Conservation (phyloP, 2,888 invertebrate genomes). For the Hypomecis punctinalis region DNA sequence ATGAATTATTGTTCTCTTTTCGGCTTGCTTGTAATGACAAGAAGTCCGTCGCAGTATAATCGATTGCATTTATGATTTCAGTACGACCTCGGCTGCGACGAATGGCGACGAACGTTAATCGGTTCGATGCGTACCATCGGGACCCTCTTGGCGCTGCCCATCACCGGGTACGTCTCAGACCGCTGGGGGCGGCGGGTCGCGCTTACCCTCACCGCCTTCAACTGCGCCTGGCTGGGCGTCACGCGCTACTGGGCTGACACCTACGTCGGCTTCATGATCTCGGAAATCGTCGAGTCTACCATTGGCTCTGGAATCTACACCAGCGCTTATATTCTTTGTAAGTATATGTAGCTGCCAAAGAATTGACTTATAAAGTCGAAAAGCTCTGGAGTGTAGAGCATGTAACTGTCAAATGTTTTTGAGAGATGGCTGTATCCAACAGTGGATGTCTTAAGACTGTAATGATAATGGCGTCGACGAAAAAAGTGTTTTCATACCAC, state of each 20-base stretch:
- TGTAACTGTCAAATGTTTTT: too few relatives aligned
- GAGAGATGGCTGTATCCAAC: too few relatives aligned
- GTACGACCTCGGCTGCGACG: conserved; percentile 86
- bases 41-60: too few relatives aligned
- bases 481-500: too few relatives aligned
- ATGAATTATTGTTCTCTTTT: too few relatives aligned
- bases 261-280: conserved; percentile 87
- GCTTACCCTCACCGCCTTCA: conserved; percentile 82
- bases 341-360: conserved; percentile 36
- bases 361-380: too few relatives aligned
- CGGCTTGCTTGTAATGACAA: too few relatives aligned
- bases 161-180: conserved; percentile 89
- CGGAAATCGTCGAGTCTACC: conserved; percentile 88
- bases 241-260: conserved; percentile 84
- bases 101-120: conserved; percentile 89
- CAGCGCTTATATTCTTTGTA: conserved; percentile 88
- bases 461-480: too few relatives aligned
- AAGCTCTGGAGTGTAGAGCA: too few relatives aligned
- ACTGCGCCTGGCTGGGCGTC: conserved; percentile 87
- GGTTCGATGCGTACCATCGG: conserved; percentile 89
- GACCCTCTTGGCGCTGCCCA: conserved; percentile 87
- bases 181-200: conserved; percentile 87
- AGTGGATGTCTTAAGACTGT: too few relatives aligned
- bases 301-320: conserved; percentile 88
- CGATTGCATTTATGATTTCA: conserved; percentile 53